Evolutionary conservation across 2,113 vertebrate genomes (phyloP), one percentile per base, ranked within the genome.

Genomic region (Chauna torquata): DNA sequence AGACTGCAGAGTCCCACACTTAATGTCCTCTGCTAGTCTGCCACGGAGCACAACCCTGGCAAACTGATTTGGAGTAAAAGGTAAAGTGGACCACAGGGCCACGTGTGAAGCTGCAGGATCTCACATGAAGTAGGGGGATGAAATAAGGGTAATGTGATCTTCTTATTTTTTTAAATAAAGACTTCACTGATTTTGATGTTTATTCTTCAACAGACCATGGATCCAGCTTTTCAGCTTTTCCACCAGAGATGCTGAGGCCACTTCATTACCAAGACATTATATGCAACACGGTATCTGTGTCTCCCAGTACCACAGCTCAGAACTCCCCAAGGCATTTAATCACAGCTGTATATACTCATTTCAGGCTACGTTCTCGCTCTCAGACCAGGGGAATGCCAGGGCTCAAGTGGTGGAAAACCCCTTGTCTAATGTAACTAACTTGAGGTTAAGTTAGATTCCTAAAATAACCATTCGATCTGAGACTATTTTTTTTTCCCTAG

Each of bases 301-400:
- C 90, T 94, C 62, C 27, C 45, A 80, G 38, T 38, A 83, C 17
- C 42, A 65, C 79, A 62, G 79, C 82, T 85, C 82, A 77, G 49
- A 95, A 82, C 45, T 93, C 93, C 88, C 86, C 23, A 16, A 69
- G 64, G 75, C 86, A 93, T 90, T 94, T 87, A 95, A 70, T 94
- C 89, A 71, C 94, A 94, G 71, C 77, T 92, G 90, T 24, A 88
- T 11, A 61, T 11, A 82, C 74, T 92, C 87, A 90, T 82, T 91
- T 71, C 8, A 32, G 64, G 75, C n/a, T 66, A 40, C 47, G 57
- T 70, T 82, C 69, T 82, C 15, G 1, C 66, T 58, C 74, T 78
- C 66, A 83, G 49, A 77, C 12, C 0, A 61, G 58, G 86, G 90
- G 71, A 97, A 91, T 90, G 84, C 88, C 93, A 87, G 15, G 27